Percentiles rank a stretch among this genome's conserved stretches.
These are phyloP conservation scores for Athalia circularis DNA, from an alignment of 2,888 invertebrate species.

Conservation along the genomic window DNA sequence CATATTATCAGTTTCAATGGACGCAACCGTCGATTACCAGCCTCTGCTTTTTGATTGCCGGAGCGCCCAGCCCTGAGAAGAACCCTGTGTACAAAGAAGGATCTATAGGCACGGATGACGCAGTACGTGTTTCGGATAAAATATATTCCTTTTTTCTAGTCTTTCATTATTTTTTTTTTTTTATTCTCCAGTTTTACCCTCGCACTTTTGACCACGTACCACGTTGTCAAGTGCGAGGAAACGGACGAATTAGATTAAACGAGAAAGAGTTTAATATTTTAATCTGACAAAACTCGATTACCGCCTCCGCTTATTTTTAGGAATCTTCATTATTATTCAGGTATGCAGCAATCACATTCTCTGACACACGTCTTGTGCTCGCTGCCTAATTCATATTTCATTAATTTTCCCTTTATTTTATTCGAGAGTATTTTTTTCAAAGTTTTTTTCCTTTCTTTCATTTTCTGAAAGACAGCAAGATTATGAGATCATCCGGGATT, in stretches of 20 bases:
- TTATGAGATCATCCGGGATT: neutral
- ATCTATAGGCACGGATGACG: no score
- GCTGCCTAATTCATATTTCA: neutral
- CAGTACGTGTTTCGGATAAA: no score
- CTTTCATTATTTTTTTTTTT: neutral
- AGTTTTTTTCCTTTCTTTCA: no score
- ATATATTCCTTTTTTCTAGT: neutral
- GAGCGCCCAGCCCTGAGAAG: no score
- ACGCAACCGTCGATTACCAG: no score
- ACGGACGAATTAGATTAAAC: constrained; percentile 13
- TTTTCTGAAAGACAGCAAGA: no score
- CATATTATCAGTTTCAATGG: no score
- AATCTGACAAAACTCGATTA: constrained; percentile 22
- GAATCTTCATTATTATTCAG: constrained; percentile 10
- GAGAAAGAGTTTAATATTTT: constrained; percentile 17
- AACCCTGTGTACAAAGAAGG: no score
- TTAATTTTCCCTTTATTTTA: constrained; percentile 4
- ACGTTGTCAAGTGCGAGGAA: constrained; percentile 3
- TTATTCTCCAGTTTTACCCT: constrained; percentile 11
- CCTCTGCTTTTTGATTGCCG: no score
- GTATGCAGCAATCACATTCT: neutral
- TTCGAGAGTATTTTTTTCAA: no score
- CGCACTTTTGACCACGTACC: neutral
- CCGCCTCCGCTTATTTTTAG: constrained; percentile 11
- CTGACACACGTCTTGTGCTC: neutral